Conservation (phyloP, 1,140 invertebrate species). For the Zaprionus nigranus region DNA sequence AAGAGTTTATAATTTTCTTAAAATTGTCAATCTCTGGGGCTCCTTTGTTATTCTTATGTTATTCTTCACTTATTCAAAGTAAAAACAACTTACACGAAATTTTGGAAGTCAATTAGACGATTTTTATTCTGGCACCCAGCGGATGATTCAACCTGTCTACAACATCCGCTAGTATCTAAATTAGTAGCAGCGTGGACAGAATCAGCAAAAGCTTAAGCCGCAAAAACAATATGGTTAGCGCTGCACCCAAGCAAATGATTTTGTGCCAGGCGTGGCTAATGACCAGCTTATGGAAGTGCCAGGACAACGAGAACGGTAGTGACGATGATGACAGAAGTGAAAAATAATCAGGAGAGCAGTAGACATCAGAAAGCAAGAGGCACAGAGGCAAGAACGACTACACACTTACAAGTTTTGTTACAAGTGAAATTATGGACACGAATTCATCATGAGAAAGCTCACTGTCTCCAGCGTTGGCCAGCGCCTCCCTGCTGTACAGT, state of each 20-base stretch:
- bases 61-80: neutral
- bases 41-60: too few species aligned
- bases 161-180: conserved; percentile 12
- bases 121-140: conserved; percentile 33
- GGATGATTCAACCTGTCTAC: conserved; percentile 74
- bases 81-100: conserved; percentile 63
- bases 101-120: conserved; percentile 40
- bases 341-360: conserved; percentile 67
- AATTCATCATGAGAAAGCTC: conserved; percentile 72
- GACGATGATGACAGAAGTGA: conserved; percentile 44
- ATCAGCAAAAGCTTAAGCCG: conserved; percentile 32
- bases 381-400: conserved; percentile 48
- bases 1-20: too few species aligned
- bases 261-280: conserved; percentile 77
- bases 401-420: conserved; percentile 76
- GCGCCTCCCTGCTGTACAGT: neutral
- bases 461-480: neutral
- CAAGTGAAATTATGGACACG: conserved; percentile 78
- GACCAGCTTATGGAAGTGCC: conserved; percentile 78
- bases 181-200: neutral
- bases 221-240: conserved; percentile 68
- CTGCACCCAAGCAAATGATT: conserved; percentile 72
- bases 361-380: conserved; percentile 33
- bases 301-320: conserved; percentile 26
- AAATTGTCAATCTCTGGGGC: too few species aligned